phyloP scores from a whole-genome alignment of 2,113 vertebrate genomes.

The Zapornia atra region DNA sequence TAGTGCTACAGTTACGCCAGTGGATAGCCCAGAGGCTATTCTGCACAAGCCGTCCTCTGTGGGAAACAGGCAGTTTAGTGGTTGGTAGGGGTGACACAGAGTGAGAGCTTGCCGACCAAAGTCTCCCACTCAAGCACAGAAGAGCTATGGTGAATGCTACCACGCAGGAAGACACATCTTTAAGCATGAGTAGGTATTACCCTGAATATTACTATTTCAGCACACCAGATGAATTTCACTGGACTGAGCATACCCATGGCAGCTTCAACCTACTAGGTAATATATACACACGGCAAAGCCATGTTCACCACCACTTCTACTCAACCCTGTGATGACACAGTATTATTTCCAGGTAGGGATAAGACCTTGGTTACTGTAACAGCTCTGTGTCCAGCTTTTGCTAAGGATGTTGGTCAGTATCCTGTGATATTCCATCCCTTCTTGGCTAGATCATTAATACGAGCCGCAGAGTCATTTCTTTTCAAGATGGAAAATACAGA shows the following conservation, averaged over 20 bases:
- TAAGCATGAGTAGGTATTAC: neutral
- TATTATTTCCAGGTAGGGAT: neutral
- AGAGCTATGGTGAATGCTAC: neutral
- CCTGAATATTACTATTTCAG: neutral
- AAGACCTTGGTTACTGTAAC: neutral
- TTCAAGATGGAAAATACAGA: neutral
- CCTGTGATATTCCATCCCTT: neutral
- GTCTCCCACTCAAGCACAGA: neutral
- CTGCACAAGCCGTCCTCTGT: neutral
- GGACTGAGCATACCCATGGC: neutral
- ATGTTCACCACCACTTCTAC: neutral
- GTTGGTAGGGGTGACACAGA: neutral
- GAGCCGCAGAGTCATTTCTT: neutral
- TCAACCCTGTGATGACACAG: neutral
- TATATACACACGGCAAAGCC: neutral
- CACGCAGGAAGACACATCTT: neutral
- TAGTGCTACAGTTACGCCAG: fast-evolving
- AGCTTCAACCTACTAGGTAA: neutral
- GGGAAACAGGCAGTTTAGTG: neutral
- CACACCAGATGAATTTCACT: neutral
- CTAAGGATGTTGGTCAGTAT: neutral
- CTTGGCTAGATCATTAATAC: neutral
- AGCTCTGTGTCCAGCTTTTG: neutral
- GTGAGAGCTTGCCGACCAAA: neutral
- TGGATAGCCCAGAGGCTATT: fast-evolving